Conservation (phyloP, 2,888 invertebrate genomes). For the Acrobasis suavella region DNA sequence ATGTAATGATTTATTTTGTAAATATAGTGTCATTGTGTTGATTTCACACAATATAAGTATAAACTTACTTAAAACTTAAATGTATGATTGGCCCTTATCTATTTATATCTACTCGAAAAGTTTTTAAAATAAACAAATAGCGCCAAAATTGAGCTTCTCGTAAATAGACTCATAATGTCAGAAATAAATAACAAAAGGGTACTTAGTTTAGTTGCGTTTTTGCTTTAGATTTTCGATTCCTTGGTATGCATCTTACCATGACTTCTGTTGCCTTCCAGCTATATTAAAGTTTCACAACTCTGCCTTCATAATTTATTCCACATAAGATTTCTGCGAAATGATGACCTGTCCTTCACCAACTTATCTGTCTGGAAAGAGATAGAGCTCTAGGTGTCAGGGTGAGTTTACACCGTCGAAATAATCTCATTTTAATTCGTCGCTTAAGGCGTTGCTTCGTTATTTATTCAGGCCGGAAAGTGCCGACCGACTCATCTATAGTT, state of each 20-base stretch:
- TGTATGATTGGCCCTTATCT: no score
- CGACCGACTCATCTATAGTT: constrained; percentile 22
- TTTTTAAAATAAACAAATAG: no score
- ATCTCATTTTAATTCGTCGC: constrained; percentile 53
- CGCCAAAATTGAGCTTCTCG: no score
- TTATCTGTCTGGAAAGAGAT: neutral
- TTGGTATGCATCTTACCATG: neutral
- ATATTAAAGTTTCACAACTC: neutral
- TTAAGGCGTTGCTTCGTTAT: constrained; percentile 47
- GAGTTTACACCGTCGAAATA: constrained; percentile 29
- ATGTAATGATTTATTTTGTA: no score
- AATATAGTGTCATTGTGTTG: no score
- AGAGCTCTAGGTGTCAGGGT: constrained; percentile 4
- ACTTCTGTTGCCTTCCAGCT: neutral
- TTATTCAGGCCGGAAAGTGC: constrained; percentile 46
- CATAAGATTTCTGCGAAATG: neutral
- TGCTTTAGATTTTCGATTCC: no score
- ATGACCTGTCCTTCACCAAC: neutral
- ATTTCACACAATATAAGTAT: no score
- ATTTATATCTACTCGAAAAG: no score
- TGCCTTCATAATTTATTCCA: neutral
- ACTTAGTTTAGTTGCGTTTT: no score
- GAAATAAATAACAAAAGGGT: no score
- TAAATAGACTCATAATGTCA: no score
- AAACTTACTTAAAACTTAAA: no score